These are phyloP conservation scores for Papilio polytes DNA, from an alignment of 1,140 invertebrate genomes.

Conservation along the genomic window DNA sequence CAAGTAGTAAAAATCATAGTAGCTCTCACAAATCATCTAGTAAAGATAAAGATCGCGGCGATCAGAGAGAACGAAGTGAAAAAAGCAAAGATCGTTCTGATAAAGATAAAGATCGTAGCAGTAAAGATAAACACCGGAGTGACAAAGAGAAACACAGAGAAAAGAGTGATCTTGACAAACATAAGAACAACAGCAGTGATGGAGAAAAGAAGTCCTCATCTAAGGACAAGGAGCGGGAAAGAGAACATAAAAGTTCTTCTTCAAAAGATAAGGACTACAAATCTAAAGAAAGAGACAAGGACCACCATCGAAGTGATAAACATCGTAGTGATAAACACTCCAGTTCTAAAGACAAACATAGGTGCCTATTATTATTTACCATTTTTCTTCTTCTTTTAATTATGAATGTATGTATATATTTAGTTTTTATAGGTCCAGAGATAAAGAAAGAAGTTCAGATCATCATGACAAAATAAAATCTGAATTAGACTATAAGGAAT, in stretches of 20 bases:
- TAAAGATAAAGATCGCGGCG: slow-evolving; percentile 83
- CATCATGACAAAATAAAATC: slow-evolving; percentile 66
- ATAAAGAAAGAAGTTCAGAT: slow-evolving; percentile 65
- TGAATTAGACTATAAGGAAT: slow-evolving; percentile 60
- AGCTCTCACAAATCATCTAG: slow-evolving; percentile 87
- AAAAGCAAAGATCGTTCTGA: slow-evolving; percentile 79
- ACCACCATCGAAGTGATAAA: slow-evolving; percentile 80
- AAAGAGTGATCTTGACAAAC: slow-evolving; percentile 46
- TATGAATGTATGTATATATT: slow-evolving; percentile 1
- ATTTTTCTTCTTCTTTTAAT: neutral
- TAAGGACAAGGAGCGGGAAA: slow-evolving; percentile 79
- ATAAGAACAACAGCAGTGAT: slow-evolving; percentile 71
- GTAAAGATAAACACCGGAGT: slow-evolving; percentile 78
- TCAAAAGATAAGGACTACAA: slow-evolving; percentile 82
- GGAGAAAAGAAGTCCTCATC: slow-evolving; percentile 79
- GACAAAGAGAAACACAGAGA: slow-evolving; percentile 78
- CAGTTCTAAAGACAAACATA: slow-evolving; percentile 80
- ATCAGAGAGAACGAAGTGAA: slow-evolving; percentile 83
- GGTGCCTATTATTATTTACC: slow-evolving; percentile 38
- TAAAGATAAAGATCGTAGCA: slow-evolving; percentile 83
- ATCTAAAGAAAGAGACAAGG: slow-evolving; percentile 77
- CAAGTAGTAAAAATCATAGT: slow-evolving; percentile 84
- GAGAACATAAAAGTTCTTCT: slow-evolving; percentile 66
- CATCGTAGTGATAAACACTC: slow-evolving; percentile 81
- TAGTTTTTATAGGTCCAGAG: slow-evolving; percentile 62